These are phyloP conservation scores for Halisarca cf. caerulea DNA, from an alignment of 37 sponge, comb jelly and placozoan species.

Conservation along the genomic window DNA sequence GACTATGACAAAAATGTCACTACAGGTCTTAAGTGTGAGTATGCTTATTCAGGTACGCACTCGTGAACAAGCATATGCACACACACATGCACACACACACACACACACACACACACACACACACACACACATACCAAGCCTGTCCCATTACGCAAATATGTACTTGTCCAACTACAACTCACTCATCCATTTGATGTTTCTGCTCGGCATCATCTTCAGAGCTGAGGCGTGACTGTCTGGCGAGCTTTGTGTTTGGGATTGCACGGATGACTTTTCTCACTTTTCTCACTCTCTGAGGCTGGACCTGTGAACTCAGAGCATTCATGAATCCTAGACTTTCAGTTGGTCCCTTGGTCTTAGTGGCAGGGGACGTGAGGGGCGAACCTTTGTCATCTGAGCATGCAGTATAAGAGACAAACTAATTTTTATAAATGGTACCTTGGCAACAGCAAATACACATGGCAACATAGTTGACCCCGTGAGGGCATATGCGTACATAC, in stretches of 20 bases:
- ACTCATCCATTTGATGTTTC: not conserved
- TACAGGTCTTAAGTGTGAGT: not conserved
- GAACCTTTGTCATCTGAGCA: conserved; percentile 28
- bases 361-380: conserved; percentile 8
- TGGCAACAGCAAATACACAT: no score
- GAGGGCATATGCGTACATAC: no score
- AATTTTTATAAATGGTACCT: no score
- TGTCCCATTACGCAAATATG: no score
- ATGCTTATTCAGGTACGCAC: no score
- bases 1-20: no score
- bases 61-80: not conserved
- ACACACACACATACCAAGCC: not conserved
- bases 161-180: not conserved
- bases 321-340: conserved; percentile 82
- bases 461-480: no score
- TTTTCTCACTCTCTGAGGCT: conserved; percentile 58
- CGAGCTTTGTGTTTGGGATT: not conserved
- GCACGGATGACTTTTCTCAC: not conserved
- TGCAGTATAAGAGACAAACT: no score
- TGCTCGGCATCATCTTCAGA: not conserved
- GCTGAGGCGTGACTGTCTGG: not conserved
- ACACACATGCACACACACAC: not conserved
- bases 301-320: conserved; percentile 52
- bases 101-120: not conserved
- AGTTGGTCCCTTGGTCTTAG: conserved; percentile 33